phyloP scores from a whole-genome alignment of 2,797 vertebrate species.

The Poliocrania exsul region DNA sequence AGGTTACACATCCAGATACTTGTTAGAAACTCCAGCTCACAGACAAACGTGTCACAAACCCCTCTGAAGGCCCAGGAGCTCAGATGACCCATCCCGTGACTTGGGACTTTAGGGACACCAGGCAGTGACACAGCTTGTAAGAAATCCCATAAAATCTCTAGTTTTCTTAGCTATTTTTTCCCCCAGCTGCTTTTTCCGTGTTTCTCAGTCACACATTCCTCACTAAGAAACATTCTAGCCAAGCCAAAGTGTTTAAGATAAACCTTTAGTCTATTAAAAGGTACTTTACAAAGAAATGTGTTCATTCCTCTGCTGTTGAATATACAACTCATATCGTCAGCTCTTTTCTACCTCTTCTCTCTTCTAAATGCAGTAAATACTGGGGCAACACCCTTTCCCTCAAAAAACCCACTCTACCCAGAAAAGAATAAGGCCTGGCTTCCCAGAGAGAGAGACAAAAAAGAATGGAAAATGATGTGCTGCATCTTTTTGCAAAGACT shows the following conservation, averaged over 20 bases:
- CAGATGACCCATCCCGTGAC: neutral
- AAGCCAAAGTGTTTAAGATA: neutral
- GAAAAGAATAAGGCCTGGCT: neutral
- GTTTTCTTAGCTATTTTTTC: neutral
- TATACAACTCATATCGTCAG: neutral
- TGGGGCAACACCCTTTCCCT: neutral
- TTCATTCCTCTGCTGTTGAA: neutral
- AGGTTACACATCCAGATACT: neutral
- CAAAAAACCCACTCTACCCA: neutral
- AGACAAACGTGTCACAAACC: neutral
- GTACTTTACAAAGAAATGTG: neutral
- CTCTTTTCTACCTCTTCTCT: neutral
- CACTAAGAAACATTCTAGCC: neutral
- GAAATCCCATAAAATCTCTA: neutral
- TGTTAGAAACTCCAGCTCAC: neutral
- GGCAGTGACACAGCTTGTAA: neutral
- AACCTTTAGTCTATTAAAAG: neutral
- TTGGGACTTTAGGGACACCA: neutral
- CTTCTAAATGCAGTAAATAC: neutral
- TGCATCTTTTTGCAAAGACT: neutral
- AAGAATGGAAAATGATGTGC: neutral
- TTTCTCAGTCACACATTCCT: constrained; percentile 40
- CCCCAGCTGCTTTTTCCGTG: neutral
- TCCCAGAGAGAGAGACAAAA: neutral
- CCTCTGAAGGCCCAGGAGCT: neutral